These are phyloP conservation scores for Drosophila guanche DNA, from an alignment of 1,140 invertebrate species.

Conservation along the genomic window DNA sequence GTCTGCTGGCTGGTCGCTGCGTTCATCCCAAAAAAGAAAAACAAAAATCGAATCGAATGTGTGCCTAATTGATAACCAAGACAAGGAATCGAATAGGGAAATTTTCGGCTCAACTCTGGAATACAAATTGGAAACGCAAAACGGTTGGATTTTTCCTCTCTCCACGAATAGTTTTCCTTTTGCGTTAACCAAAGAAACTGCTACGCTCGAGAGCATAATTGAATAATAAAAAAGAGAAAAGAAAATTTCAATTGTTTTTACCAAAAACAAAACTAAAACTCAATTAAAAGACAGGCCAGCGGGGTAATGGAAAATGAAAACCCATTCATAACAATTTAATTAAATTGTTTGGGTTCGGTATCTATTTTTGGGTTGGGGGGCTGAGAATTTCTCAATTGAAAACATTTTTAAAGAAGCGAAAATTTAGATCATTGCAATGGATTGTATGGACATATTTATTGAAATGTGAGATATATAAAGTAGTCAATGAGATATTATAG, in stretches of 20 bases:
- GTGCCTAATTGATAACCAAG: slow-evolving; percentile 79
- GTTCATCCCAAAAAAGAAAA: slow-evolving; percentile 19
- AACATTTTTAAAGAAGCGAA: slow-evolving; percentile 25
- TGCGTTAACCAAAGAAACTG: slow-evolving; percentile 15
- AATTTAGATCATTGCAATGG: slow-evolving; percentile 34
- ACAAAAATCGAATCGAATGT: slow-evolving; percentile 43
- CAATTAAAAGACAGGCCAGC: slow-evolving; percentile 25
- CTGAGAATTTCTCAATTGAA: slow-evolving; percentile 22
- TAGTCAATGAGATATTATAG: slow-evolving; percentile 5
- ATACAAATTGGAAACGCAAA: slow-evolving; percentile 46
- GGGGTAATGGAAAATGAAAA: neutral
- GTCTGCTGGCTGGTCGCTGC: neutral
- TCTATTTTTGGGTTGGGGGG: neutral
- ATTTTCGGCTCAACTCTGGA: slow-evolving; percentile 18
- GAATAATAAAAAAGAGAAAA: slow-evolving; percentile 75
- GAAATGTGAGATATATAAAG: slow-evolving; percentile 13
- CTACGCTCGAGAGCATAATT: slow-evolving; percentile 54
- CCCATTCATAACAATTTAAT: slow-evolving; percentile 62
- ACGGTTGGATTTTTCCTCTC: slow-evolving; percentile 17
- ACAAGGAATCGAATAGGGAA: slow-evolving; percentile 29
- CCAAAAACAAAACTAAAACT: slow-evolving; percentile 21
- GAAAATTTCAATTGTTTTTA: slow-evolving; percentile 66
- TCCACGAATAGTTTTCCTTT: slow-evolving; percentile 32
- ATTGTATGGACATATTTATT: slow-evolving; percentile 28
- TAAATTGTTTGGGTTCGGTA: slow-evolving; percentile 42